Evolutionary conservation across 2,113 vertebrate genomes (phyloP), one percentile per base, ranked within the genome.

Genomic region (Neopipo cinnamomea): DNA sequence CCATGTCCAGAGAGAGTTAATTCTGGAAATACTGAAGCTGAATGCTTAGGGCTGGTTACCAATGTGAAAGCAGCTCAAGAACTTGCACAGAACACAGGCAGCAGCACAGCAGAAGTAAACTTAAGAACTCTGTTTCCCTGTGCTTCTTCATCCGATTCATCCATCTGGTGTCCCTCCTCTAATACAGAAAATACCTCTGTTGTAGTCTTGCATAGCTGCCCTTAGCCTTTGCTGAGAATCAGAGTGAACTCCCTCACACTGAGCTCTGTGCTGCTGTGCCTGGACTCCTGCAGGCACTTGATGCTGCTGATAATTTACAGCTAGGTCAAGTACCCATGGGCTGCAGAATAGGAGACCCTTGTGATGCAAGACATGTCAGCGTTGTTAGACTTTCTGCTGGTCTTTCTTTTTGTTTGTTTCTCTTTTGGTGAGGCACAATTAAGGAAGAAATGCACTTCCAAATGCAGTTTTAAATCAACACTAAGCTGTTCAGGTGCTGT

Each of bases 271-370:
- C 44, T 3, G 0, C 75, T 77, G 44, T 68, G 49, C 28, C 39
- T 59, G 44, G 25, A 24, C 37, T 76, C 9, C 31, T 3, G 2
- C 0, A 0, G 21, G 22, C 8, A 1, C 27, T 39, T 1, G 1
- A 5, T 39, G 14, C 11, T 90, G 47, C 49, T 42, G 2, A n/a
- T 42, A 3, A n/a, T 55, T 52, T 46, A 53, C 74, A 78, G n/a
- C 24, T 30, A 11, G 12, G 17, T 78, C 41, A 56, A 15, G 50
- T 27, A 17, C 12, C 39, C 41, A 19, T 21, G 15, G 14, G 49
- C 71, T 71, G 47, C 52, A 41, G 27, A 76, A 18, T 30, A 55
- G 73, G 25, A 82, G 19, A 14, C 42, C 42, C n/a, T 63, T 62
- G 47, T 2, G 2, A 30, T 0, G 0, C 21, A 16, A 68, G 5